A percentile compares a stretch with the other conserved stretches of the same genome.
These are phyloP conservation scores for Rhagoletis zephyria DNA, from an alignment of 1,140 invertebrate species.

Conservation along the genomic window DNA sequence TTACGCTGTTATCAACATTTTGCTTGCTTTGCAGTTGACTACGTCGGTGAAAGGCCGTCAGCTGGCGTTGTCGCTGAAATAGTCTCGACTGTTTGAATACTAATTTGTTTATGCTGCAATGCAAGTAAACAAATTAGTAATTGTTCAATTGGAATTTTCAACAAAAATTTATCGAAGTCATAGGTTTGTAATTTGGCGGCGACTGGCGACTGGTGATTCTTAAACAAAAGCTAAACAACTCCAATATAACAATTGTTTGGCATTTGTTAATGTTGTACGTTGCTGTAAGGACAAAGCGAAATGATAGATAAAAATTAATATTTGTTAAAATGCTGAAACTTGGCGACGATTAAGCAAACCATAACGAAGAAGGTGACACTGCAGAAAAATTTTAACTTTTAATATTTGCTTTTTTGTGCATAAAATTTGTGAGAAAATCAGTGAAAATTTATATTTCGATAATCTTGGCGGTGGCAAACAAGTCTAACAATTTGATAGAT, in stretches of 20 bases:
- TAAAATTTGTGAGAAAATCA: no score
- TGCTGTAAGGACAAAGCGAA: not conserved
- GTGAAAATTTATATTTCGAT: no score
- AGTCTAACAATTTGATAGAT: no score
- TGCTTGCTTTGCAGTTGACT: not conserved
- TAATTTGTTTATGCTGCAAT: not conserved
- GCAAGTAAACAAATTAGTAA: not conserved
- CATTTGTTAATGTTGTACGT: not conserved
- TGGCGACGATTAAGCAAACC: not conserved
- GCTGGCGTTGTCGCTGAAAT: not conserved
- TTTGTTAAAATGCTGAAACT: not conserved
- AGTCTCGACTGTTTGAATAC: not conserved
- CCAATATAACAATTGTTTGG: not conserved
- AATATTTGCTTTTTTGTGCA: no score
- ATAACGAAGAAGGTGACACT: not conserved
- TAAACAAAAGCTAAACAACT: not conserved
- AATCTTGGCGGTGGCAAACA: no score
- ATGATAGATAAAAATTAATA: not conserved
- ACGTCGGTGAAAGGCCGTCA: not conserved
- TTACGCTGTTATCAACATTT: constrained; percentile 7
- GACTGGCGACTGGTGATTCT: not conserved
- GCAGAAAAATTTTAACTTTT: not conserved
- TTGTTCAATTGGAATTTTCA: not conserved
- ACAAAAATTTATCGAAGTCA: not conserved
- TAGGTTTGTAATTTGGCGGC: not conserved